Conservation (phyloP, 1,140 invertebrate species). For the Lepidostoma basale region DNA sequence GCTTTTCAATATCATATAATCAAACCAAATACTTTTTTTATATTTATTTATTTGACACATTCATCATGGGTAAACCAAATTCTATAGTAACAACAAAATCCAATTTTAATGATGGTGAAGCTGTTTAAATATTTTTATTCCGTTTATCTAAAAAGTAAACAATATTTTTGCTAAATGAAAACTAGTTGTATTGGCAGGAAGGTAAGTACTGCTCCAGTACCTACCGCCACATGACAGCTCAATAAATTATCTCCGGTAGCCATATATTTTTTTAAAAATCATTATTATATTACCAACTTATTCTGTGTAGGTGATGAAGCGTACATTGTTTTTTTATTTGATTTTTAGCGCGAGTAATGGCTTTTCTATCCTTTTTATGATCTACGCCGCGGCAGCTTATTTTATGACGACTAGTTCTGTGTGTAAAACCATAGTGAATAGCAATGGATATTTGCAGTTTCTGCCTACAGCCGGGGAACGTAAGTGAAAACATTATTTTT, state of each 20-base stretch:
- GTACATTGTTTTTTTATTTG: slow-evolving; percentile 40
- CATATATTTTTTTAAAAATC: slow-evolving; percentile 23
- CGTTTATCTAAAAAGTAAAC: too few relatives aligned
- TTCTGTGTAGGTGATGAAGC: slow-evolving; percentile 38
- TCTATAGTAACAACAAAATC: too few relatives aligned
- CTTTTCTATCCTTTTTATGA: slow-evolving; percentile 34
- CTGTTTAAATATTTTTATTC: too few relatives aligned
- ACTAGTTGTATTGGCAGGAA: too few relatives aligned
- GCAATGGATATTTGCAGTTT: slow-evolving; percentile 35
- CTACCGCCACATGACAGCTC: slow-evolving; percentile 16
- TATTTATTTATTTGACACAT: too few relatives aligned
- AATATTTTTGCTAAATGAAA: too few relatives aligned
- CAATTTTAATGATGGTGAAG: too few relatives aligned
- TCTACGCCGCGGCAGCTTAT: slow-evolving; percentile 28
- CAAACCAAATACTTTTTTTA: too few relatives aligned
- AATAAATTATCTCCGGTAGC: slow-evolving; percentile 12
- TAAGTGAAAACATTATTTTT: slow-evolving; percentile 33
- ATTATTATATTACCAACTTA: slow-evolving; percentile 24
- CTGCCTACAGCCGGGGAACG: slow-evolving; percentile 36
- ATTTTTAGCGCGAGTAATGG: slow-evolving; percentile 39
- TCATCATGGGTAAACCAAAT: too few relatives aligned
- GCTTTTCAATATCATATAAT: too few relatives aligned
- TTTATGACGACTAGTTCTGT: slow-evolving; percentile 32
- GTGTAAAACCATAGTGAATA: slow-evolving; percentile 15
- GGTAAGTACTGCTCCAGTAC: neutral